Evolutionary conservation across 2,113 vertebrate genomes (phyloP).

Genomic region (Coptodon bakossiorum): DNA sequence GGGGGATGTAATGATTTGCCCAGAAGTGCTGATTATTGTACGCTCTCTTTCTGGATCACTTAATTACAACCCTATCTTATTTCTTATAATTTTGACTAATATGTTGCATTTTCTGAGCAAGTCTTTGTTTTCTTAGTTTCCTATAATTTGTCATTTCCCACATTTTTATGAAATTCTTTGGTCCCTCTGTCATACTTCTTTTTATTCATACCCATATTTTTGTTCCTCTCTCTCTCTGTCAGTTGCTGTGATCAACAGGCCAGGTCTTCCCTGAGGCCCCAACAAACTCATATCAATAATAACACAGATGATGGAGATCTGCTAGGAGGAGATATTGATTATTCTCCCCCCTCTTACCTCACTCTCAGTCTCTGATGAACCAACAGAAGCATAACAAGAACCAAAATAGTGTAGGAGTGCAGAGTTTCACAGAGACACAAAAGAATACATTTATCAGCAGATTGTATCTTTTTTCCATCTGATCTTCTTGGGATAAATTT

Average conservation of each 20-base stretch:
- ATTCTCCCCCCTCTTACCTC: neutral
- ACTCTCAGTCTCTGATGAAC: neutral
- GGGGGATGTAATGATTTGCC: neutral
- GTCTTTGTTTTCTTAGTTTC: neutral
- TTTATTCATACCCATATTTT: neutral
- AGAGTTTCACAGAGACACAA: neutral
- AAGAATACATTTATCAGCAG: neutral
- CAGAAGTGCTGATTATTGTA: neutral
- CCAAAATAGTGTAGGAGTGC: neutral
- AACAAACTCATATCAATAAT: conserved; percentile 14
- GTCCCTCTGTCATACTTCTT: neutral
- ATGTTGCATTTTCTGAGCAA: neutral
- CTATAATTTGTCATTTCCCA: neutral
- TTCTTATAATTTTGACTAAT: neutral
- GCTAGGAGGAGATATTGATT: conserved; percentile 12
- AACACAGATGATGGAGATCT: conserved; percentile 23
- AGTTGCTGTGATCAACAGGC: neutral
- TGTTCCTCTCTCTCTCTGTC: neutral
- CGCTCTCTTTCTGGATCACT: neutral
- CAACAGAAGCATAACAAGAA: neutral
- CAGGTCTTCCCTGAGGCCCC: neutral
- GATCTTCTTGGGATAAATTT: neutral
- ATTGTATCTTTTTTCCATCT: neutral
- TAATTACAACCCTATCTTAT: neutral
- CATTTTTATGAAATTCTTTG: neutral